These are phyloP conservation scores for Acanthiza pusilla DNA, from an alignment of 2,797 vertebrate genomes.

Conservation along the genomic window DNA sequence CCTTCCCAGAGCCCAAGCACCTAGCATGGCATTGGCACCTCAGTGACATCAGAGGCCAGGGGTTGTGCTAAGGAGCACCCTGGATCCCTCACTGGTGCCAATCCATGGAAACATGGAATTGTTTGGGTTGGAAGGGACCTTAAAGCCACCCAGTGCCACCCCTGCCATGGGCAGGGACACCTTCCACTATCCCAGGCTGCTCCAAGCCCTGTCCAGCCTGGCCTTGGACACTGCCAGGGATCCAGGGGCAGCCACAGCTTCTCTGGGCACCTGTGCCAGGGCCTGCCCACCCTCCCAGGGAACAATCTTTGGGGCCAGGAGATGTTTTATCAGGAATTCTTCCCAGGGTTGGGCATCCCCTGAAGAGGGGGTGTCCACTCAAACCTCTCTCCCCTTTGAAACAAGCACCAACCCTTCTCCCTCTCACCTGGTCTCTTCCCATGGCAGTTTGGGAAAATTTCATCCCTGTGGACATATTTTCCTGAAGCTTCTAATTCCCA, in stretches of 20 bases:
- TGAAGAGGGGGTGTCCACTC: neutral
- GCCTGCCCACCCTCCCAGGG: fast-evolving
- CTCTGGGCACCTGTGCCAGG: neutral
- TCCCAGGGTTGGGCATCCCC: neutral
- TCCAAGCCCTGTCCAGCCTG: neutral
- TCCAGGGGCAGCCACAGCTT: neutral
- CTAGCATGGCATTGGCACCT: neutral
- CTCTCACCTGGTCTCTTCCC: neutral
- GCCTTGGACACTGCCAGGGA: neutral
- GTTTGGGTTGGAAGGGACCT: neutral
- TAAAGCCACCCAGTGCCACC: fast-evolving
- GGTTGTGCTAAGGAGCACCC: neutral
- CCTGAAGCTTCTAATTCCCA: neutral
- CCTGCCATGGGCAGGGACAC: neutral
- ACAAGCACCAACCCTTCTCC: neutral
- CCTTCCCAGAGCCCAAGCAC: neutral
- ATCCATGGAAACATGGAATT: neutral
- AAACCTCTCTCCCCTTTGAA: neutral
- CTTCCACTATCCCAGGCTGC: neutral
- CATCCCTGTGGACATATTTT: neutral
- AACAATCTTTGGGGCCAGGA: neutral
- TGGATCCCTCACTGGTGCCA: neutral
- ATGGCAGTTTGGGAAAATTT: neutral
- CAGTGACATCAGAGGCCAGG: neutral
- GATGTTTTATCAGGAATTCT: neutral